Conservation (phyloP, 1,140 invertebrate species). For the Cydia pomonella region DNA sequence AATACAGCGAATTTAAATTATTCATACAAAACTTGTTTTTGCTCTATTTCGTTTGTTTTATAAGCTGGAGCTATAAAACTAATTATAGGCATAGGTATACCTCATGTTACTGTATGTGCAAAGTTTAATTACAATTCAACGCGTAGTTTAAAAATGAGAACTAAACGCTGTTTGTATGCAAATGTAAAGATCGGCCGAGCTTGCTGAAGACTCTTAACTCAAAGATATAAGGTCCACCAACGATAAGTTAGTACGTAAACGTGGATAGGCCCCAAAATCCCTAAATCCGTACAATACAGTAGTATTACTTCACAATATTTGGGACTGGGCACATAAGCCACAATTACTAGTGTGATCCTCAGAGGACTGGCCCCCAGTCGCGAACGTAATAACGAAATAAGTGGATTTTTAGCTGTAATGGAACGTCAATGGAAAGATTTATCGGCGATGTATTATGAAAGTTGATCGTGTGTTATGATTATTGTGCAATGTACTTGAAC, state of each 20-base stretch:
- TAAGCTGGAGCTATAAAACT: too few relatives aligned
- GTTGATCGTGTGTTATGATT: background rate
- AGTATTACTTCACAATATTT: constrained; percentile 10
- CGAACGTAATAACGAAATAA: constrained; percentile 8
- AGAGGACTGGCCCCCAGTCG: background rate
- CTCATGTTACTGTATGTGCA: too few relatives aligned
- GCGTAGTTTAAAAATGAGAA: too few relatives aligned
- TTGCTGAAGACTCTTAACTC: too few relatives aligned
- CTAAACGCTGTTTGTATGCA: too few relatives aligned
- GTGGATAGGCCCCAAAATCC: background rate
- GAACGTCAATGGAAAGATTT: constrained; percentile 1
- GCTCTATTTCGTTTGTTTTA: too few relatives aligned
- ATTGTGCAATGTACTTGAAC: background rate
- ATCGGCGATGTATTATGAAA: constrained; percentile 3
- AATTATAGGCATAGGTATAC: too few relatives aligned
- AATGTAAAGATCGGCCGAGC: too few relatives aligned
- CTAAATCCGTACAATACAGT: constrained; percentile 12
- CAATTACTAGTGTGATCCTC: constrained; percentile 4
- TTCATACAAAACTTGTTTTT: too few relatives aligned
- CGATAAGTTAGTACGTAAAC: background rate
- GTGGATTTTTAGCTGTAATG: background rate
- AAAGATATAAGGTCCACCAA: background rate
- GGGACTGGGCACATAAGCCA: background rate
- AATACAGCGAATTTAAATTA: too few relatives aligned
- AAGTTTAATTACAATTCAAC: too few relatives aligned